Evolutionary conservation across 1,140 invertebrate genomes (phyloP), one percentile per base, ranked within the genome.

Genomic region (Bilobella aurantiaca): DNA sequence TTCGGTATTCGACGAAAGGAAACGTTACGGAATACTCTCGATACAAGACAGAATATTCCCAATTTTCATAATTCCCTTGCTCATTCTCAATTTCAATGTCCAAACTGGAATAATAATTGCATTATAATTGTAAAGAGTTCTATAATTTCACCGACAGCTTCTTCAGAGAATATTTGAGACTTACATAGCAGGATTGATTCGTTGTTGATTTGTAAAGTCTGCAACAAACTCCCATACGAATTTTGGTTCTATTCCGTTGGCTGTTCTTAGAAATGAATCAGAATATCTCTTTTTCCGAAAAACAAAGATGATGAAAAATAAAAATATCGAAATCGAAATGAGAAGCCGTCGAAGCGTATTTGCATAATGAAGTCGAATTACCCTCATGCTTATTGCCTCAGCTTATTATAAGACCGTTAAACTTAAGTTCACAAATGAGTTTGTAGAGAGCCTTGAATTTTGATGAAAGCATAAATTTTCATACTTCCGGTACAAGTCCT

Each of bases 111-210:
- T 18, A n/a, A n/a, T n/a, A n/a, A n/a, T n/a, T n/a, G n/a, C n/a
- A n/a, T n/a, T n/a, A n/a, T n/a, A n/a, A n/a, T n/a, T n/a, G n/a
- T n/a, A n/a, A n/a, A n/a, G n/a, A n/a, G n/a, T n/a, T n/a, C n/a
- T n/a, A n/a, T n/a, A n/a, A n/a, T n/a, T n/a, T n/a, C n/a, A n/a
- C n/a, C n/a, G n/a, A n/a, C n/a, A n/a, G n/a, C n/a, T n/a, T n/a
- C n/a, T n/a, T n/a, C n/a, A n/a, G n/a, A n/a, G n/a, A n/a, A n/a
- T n/a, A n/a, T n/a, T n/a, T n/a, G n/a, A n/a, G n/a, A 80, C 82
- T 81, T 76, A 87, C 86, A 88, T 85, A 21, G 85, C 83, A 12
- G 85, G 85, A 77, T 87, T 87, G 34, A 88, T 77, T 66, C 80
- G 79, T 61, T 83, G 81, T 81, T 85, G 83, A 71, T 88, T 87